These are phyloP conservation scores for Neoascia interrupta DNA, from an alignment of 2,888 invertebrate species.

Conservation along the genomic window DNA sequence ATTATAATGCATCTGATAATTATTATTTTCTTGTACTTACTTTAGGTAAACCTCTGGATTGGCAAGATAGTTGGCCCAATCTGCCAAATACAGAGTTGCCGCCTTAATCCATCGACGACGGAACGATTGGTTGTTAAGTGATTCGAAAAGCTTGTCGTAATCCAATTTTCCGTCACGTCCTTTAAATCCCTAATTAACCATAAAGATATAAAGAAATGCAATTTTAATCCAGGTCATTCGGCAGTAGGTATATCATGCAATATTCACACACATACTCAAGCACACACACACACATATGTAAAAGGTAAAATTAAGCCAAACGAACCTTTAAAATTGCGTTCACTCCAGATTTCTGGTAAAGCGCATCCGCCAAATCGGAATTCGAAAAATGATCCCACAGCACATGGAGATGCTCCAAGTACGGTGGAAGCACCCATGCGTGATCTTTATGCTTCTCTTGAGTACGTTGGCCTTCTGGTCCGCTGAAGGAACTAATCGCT, in stretches of 20 bases:
- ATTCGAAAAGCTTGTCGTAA: constrained; percentile 87
- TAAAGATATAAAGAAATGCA: constrained; percentile 7
- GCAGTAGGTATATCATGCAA: too few species aligned
- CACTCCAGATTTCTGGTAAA: constrained; percentile 87
- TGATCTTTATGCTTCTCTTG: constrained; percentile 85
- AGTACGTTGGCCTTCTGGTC: constrained; percentile 83
- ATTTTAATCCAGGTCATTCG: constrained; percentile 26
- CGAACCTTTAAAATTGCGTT: constrained; percentile 83
- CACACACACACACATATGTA: background rate
- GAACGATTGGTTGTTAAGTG: constrained; percentile 89
- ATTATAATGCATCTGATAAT: too few species aligned
- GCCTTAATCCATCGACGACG: constrained; percentile 90
- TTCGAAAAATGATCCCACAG: constrained; percentile 89
- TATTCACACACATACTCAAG: background rate
- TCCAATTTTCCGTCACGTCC: constrained; percentile 86
- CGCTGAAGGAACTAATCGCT: constrained; percentile 83
- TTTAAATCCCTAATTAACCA: constrained; percentile 81
- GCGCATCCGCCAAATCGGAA: constrained; percentile 87
- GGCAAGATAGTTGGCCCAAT: constrained; percentile 86
- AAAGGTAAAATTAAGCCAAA: background rate
- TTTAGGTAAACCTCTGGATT: constrained; percentile 88
- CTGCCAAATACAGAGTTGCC: constrained; percentile 87
- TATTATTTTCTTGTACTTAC: too few species aligned
- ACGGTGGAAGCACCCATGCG: constrained; percentile 86
- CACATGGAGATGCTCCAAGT: constrained; percentile 85